Evolutionary conservation across 2,888 invertebrate species (phyloP), one percentile per base, ranked within the genome.

Genomic region (Pseudococcus jackbeardsleyi): DNA sequence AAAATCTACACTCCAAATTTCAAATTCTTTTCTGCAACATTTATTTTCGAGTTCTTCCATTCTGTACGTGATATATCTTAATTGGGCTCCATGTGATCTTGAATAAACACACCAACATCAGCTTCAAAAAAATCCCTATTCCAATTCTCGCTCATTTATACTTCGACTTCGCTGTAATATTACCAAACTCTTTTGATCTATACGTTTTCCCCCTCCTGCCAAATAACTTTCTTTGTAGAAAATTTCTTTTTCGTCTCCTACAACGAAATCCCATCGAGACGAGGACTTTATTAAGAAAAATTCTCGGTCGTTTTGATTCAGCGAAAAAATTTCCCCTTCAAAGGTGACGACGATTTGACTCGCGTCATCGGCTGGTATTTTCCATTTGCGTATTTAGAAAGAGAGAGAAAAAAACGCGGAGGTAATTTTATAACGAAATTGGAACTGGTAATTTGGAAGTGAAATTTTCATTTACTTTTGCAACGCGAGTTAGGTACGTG

Each of bases 171-270:
- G 72, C 68, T 46, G 0, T 68, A 33, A 84, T 85, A 59, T 85
- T 54, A 59, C 85, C 19, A 19, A 22, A 33, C 39, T 59, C 39
- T 39, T 85, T 85, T 85, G 59, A 85, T 85, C 64, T 85, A 39
- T 26, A 5, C 19, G 0, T 19, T 46, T 84, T 84, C 26, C 50
- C 50, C 50, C 22, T 6, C 9, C 17, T 39, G 1, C 15, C 15
- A 11, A 22, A 64, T 64, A 64, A 22, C 22, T 64, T 64, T 22
- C 22, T 12, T 64, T 5, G 19, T 22, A 64, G 9, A 5, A 0
- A 15, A 22, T 22, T 64, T 11, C 22, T 22, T 22, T 22, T 22
- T 64, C 46, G 1, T 64, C 64, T 22, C 64, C 22, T 9, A 22
- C 11, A 15, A 54, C 22, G 22, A 19, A 6, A 64, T 22, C 26